Evolutionary conservation across 1,140 invertebrate genomes (phyloP), one percentile per base, ranked within the genome.

Genomic region (Phortica variegata): DNA sequence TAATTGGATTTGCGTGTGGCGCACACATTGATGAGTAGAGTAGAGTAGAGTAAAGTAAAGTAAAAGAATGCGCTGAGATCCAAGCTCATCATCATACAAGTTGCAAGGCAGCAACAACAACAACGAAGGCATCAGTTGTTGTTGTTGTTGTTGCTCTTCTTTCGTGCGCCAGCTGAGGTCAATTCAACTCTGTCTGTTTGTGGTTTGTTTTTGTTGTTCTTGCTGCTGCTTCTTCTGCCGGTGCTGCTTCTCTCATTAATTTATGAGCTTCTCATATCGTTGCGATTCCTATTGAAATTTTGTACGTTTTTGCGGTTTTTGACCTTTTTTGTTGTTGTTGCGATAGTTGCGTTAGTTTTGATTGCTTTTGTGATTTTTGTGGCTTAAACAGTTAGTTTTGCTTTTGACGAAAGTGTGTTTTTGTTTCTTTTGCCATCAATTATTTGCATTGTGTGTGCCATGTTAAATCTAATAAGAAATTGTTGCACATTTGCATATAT

Each of bases 1-100:
- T 71, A 71, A 71, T 71, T 71, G 66, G 63, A 71, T 71, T 68
- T 71, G 66, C 66, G 66, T 71, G 66, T 71, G 66, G 62, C 56
- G 56, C 20, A 34, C 29, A 26, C n/a, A n/a, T n/a, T n/a, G 19
- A 21, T 32, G 26, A 26, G 36, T 34, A 50, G n/a, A 43, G 13
- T 29, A 13, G 23, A 31, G 40, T 43, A 31, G 19, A 31, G 29
- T 12, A 43, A 31, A 39, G 34, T 15, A 1, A 17, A 18, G 13
- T n/a, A n/a, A n/a, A n/a, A n/a, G n/a, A n/a, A n/a, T n/a, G n/a
- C n/a, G n/a, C n/a, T n/a, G n/a, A n/a, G n/a, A n/a, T n/a, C n/a
- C 17, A 45, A 13, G 19, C 23, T 21, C 32, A 43, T n/a, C n/a
- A n/a, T n/a, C n/a, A n/a, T n/a, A n/a, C n/a, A n/a, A n/a, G n/a